Base-by-base conservation (phyloP, 2,797 vertebrate genomes). In the Pipistrellus pipistrellus region DNA sequence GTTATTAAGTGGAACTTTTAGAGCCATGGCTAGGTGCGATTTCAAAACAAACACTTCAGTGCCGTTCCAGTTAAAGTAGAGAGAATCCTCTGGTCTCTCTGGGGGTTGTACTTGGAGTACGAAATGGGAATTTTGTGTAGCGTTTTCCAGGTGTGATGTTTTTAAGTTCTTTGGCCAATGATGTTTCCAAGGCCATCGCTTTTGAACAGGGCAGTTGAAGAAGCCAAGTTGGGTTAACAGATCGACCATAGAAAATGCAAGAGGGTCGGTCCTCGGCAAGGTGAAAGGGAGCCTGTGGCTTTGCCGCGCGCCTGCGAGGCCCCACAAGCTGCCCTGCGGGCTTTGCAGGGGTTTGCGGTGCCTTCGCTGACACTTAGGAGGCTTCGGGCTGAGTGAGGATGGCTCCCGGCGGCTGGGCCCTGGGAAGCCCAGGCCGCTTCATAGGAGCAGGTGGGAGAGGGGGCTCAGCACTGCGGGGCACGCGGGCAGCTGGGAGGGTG, bases 401-500 rank as follows among this genome's bases (percentile, higher is more conserved):
- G 82, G 90, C 91, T 89, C 85, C 57, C 48, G 1, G 69, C 1
- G 95, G 75, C 93, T 57, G 53, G 53, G 96, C 25, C 25, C 96
- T 46, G 97, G 97, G 96, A 97, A 98, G 97, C 96, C 97, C n/a
- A 46, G 87, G 38, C 83, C 83, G 97, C 48, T 95, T 88, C 95
- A 97, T 96, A 95, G 96, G 97, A 98, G 96, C 95, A 98, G 98
- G 98, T 98, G 98, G 97, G 95, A 23, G 96, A 98, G 95, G 59
- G 38, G 95, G 89, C 96, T 0, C 6, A 93, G 9, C 96, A 98
- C 98, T 98, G 96, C 97, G 98, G 98, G 98, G 98, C 98, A 98
- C 98, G 97, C 97, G 87, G 90, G 97, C 98, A 98, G 98, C 98
- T 99, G 98, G 96, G 98, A 98, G 98, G 92, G 97, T 82, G 99